Conservation (phyloP, 2,797 vertebrate species). For the Alcedo atthis region DNA sequence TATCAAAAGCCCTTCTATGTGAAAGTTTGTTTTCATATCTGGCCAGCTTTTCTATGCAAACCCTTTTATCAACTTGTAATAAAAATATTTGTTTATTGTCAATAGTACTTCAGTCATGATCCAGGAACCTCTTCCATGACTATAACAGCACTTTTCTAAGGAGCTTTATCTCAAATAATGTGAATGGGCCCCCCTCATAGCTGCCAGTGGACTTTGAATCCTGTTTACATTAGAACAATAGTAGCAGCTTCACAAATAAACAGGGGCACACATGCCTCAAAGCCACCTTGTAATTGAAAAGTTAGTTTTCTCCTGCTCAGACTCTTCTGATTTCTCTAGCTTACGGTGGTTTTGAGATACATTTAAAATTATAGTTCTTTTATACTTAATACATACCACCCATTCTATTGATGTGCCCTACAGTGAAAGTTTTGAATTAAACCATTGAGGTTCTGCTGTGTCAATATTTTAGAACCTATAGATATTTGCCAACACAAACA, state of each 20-base stretch:
- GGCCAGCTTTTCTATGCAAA: constrained; percentile 74
- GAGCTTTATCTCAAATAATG: constrained; percentile 75
- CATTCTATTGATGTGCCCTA: constrained; percentile 8
- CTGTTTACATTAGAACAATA: constrained; percentile 81
- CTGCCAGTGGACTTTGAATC: constrained; percentile 76
- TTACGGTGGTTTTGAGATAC: constrained; percentile 15
- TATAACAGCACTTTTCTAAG: constrained; percentile 75
- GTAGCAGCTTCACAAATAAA: constrained; percentile 77
- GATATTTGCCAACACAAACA: constrained; percentile 52
- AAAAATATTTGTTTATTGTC: constrained; percentile 83
- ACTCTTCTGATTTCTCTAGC: constrained; percentile 36
- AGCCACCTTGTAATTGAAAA: constrained; percentile 47
- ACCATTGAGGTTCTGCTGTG: constrained; percentile 22
- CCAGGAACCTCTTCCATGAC: constrained; percentile 75
- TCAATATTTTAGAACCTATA: constrained; percentile 38
- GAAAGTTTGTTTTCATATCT: constrained; percentile 84
- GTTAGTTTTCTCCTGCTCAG: constrained; percentile 30
- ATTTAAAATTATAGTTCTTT: constrained; percentile 8
- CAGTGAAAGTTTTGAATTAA: constrained; percentile 38
- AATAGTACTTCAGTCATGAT: constrained; percentile 72
- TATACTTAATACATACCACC: constrained; percentile 34
- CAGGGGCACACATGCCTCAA: constrained; percentile 52
- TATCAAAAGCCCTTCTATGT: constrained; percentile 80
- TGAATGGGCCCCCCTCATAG: constrained; percentile 65
- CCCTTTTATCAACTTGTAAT: constrained; percentile 80